Percentiles rank a stretch among this genome's conserved stretches.
Evolutionary conservation across 2,113 vertebrate genomes (phyloP).

Genomic region (Dipodomys ordii): DNA sequence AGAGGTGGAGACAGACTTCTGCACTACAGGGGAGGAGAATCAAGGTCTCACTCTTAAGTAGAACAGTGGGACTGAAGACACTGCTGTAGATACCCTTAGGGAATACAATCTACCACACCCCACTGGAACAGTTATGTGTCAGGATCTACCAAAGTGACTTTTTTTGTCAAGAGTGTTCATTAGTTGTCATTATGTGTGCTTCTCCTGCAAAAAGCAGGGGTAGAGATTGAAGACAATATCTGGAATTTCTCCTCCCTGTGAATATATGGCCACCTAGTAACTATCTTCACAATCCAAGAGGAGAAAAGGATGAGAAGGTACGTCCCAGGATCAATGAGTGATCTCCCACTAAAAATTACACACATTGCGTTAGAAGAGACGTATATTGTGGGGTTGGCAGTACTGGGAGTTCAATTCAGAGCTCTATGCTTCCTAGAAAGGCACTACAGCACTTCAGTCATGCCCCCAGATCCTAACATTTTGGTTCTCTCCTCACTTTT

Average conservation of each 20-base stretch:
- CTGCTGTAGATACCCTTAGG: neutral
- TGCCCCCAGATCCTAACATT: too few species aligned
- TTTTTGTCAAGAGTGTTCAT: neutral
- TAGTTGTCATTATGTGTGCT: neutral
- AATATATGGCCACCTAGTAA: neutral
- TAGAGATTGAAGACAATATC: neutral
- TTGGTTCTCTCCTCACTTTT: too few species aligned
- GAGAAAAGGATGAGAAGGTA: neutral
- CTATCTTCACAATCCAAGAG: neutral
- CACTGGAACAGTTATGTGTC: neutral
- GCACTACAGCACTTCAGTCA: too few species aligned
- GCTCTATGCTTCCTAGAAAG: too few species aligned
- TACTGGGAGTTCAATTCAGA: too few species aligned
- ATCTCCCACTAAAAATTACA: constrained; percentile 45
- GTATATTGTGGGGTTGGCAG: too few species aligned
- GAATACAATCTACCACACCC: neutral
- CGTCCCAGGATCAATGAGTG: constrained; percentile 16
- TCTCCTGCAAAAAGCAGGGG: constrained; percentile 38
- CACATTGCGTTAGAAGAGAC: neutral
- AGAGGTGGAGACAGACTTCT: neutral
- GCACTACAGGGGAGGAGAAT: neutral
- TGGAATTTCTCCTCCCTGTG: neutral
- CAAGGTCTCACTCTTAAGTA: neutral
- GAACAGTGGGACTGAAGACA: neutral
- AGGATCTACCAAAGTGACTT: constrained; percentile 10